Evolutionary conservation across 2,797 vertebrate species (phyloP).

Genomic region (Sarcoramphus papa): DNA sequence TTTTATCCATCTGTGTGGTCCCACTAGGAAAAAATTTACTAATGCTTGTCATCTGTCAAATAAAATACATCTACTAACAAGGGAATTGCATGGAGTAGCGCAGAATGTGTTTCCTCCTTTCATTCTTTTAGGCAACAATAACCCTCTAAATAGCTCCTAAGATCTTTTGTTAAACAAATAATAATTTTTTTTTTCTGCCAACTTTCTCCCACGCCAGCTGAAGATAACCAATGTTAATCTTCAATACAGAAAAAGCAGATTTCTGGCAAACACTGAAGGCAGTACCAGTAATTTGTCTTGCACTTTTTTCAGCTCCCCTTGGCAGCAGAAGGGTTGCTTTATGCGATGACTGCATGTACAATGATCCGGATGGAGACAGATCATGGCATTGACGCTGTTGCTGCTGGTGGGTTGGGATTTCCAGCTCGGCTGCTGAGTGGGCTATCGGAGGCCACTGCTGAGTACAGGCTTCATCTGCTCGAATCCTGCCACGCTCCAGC

Average conservation of each 20-base stretch:
- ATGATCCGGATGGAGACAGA: not conserved
- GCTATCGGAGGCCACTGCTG: not conserved
- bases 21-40: not conserved
- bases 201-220: fast-evolving
- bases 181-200: not conserved
- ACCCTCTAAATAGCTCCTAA: not conserved
- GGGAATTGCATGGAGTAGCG: not conserved
- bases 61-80: not conserved
- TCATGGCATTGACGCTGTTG: fast-evolving
- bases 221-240: not conserved
- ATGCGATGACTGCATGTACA: fast-evolving
- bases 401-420: not conserved
- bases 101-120: not conserved
- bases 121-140: not conserved
- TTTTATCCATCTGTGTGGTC: not conserved
- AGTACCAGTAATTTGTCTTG: not conserved
- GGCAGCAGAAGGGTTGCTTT: not conserved
- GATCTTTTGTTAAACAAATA: not conserved
- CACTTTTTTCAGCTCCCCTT: not conserved
- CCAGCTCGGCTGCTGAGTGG: not conserved
- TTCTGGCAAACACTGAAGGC: not conserved
- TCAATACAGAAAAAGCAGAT: not conserved
- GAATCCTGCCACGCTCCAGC: fast-evolving
- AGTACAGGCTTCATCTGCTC: not conserved
- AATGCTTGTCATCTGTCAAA: not conserved